Conservation (phyloP, 2,113 vertebrate species). For the Axis porcinus region DNA sequence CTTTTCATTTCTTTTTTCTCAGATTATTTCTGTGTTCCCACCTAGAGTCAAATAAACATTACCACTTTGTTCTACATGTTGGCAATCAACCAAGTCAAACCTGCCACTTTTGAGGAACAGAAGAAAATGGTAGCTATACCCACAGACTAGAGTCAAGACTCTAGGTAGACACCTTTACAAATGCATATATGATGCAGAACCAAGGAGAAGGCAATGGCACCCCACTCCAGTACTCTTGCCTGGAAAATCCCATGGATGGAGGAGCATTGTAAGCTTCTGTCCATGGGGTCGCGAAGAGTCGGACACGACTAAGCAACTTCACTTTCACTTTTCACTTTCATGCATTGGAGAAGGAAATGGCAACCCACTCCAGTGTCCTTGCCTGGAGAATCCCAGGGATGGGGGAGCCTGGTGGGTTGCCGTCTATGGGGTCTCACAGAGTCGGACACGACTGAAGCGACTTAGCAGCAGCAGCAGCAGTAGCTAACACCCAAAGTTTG, state of each 20-base stretch:
- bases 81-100: not conserved
- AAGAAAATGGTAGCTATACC: fast-evolving
- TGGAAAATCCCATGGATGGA: not conserved
- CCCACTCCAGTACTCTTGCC: not conserved
- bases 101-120: not conserved
- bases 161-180: not conserved
- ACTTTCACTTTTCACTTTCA: not conserved
- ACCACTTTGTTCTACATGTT: fast-evolving
- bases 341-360: not conserved
- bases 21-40: not conserved
- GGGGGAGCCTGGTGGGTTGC: fast-evolving
- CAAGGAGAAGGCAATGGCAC: not conserved
- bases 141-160: not conserved
- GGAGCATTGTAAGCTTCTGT: not conserved
- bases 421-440: fast-evolving
- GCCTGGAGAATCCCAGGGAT: not conserved
- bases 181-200: fast-evolving
- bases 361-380: not conserved
- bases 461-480: not conserved
- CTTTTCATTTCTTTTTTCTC: not conserved
- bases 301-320: fast-evolving
- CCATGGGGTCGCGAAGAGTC: fast-evolving
- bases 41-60: not conserved
- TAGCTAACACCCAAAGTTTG: not conserved
- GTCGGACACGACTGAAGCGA: fast-evolving